Base-by-base conservation (phyloP, 35 echinoderm and acorn worm species). In the Lytechinus variegatus region DNA sequence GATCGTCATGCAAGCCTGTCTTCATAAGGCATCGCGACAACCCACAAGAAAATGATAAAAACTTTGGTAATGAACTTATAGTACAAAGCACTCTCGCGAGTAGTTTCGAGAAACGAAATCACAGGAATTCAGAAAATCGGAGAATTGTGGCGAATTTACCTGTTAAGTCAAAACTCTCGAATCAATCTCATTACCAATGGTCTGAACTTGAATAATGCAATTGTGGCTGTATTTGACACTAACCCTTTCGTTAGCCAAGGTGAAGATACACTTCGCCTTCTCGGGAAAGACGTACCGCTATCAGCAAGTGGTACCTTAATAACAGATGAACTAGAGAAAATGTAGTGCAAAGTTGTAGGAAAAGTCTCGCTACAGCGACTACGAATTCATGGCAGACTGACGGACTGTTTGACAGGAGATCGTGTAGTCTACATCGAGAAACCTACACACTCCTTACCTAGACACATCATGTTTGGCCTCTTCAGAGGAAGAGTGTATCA, bases 321-420 rank as follows among this genome's bases (percentile, higher is more conserved):
- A 86, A 86, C 71, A 86, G 71, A 86, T 86, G 71, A 86, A 86
- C 71, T 86, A 16, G 71, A 86, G 27, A 86, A 86, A 86, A 86
- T 13, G 71, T 1, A 86, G 3, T 86, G 71, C 71, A 86, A 86
- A 86, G 13, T 27, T 13, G 71, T 86, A 1, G 71, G 71, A 86
- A 86, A 86, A 86, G 27, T 86, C 71, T 16, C 27, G 27, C 71
- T 16, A 16, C 71, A 86, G 71, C 71, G 71, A 16, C 27, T 86
- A 3, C 13, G 71, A 86, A 27, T 86, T 16, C 1, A 1, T 86
- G 71, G 71, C 71, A 86, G 27, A 27, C 71, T 86, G 13, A 86
- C 71, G 13, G 71, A 86, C 27, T 86, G 71, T 27, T 86, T 86
- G 27, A 86, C 71, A 16, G 71, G 71, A 44, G 71, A 86, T 27